These are phyloP conservation scores for Muschampia plurimacula DNA, from an alignment of 2,888 invertebrate genomes.

Conservation along the genomic window DNA sequence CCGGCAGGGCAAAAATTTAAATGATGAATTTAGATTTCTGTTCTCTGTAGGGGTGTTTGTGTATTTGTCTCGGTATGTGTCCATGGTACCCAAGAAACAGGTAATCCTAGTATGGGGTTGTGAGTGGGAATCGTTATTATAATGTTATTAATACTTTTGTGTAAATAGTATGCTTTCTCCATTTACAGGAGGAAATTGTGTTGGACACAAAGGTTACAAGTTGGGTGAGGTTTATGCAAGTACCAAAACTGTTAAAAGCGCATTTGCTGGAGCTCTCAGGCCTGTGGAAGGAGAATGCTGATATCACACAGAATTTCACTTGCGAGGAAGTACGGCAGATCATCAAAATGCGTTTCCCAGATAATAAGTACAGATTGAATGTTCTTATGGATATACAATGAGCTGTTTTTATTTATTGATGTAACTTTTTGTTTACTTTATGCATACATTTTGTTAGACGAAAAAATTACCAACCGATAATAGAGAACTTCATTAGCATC, in stretches of 20 bases:
- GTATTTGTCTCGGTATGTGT: no score
- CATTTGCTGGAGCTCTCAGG: conserved; percentile 72
- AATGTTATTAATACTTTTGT: no score
- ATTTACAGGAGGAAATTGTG: conserved; percentile 62
- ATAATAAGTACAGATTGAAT: conserved; percentile 71
- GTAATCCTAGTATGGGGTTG: no score
- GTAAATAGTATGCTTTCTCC: not conserved
- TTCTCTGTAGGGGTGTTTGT: no score
- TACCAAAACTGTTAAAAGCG: conserved; percentile 67
- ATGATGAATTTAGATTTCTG: no score
- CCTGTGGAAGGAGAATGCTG: conserved; percentile 63
- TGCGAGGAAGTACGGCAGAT: conserved; percentile 78
- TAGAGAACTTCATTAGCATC: no score
- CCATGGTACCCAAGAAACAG: no score
- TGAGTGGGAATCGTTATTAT: no score
- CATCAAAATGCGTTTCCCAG: conserved; percentile 77
- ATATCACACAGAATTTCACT: conserved; percentile 59
- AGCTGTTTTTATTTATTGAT: conserved; percentile 40
- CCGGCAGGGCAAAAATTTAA: no score
- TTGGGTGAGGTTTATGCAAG: conserved; percentile 71
- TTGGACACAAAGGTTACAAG: conserved; percentile 64
- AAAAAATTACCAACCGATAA: no score
- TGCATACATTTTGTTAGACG: no score
- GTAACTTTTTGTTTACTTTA: no score
- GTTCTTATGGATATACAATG: conserved; percentile 80